Base-by-base conservation (phyloP, 2,888 invertebrate species). In the Aphelenchoides bicaudatus region DNA sequence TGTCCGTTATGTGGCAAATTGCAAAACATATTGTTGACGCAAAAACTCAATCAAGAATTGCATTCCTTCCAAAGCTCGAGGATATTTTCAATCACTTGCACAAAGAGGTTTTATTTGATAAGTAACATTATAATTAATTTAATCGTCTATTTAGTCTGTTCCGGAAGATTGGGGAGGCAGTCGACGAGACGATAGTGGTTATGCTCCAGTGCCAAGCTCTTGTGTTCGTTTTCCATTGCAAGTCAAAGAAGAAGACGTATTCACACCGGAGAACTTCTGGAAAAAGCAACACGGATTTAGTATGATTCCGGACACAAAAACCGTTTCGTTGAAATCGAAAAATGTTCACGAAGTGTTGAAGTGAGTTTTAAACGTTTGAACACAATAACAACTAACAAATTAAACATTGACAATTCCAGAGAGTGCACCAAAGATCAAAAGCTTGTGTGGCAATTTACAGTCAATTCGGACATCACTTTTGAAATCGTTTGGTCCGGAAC, bases 1-100 rank as follows among this genome's bases (percentile, higher is more conserved):
- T 75, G 16, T 72, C 72, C 5, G 55, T 75, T 2, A 70, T 75
- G 71, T 75, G 74, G 74, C 66, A 71, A 34, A 49, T 71, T 13
- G 61, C 70, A 30, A 68, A 65, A 38, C 61, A 66, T 31, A 68
- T 68, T 37, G 54, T 74, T 27, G 75, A 75, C 55, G 62, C 62
- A 3, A 61, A 66, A 28, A 75, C 75, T 1, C 68, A 65, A 13
- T 65, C 65, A 21, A 62, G 69, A 30, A 39, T 75, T 23, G 61
- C 62, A 6, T 73, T 75, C 56, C 47, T 75, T n/a, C 55, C 48
- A 28, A 66, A 62, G 47, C 56, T 61, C 1, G 70, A 71, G 8
- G 72, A 75, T 38, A 49, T 75, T 27, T 64, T 67, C 46, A 61
- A 65, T 29, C 63, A 68, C 51, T 59, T 75, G 30, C 65, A 66